Evolutionary conservation across 2,113 vertebrate genomes (phyloP), one percentile per base, ranked within the genome.

Genomic region (Poeciliopsis occidentalis): DNA sequence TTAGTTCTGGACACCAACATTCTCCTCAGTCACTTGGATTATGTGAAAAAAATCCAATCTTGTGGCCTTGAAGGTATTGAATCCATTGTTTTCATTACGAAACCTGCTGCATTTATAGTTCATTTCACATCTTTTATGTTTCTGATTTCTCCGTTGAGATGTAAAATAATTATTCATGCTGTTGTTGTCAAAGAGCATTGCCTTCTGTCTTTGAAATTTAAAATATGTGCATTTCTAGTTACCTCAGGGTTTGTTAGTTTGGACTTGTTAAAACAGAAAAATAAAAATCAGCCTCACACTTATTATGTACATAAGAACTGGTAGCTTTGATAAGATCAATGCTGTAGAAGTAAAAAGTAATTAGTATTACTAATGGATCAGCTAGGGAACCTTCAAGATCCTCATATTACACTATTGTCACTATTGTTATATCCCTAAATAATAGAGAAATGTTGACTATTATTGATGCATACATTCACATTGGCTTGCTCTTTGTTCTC

Each of bases 1-100:
- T 92, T 98, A 72, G 94, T 98, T 77, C 90, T 99, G 80, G 97
- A 99, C 87, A 99, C 97, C 79, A 98, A 98, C 88, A 92, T 99
- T 89, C 94, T 98, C 79, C 96, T 98, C 79, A 97, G 96, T 92
- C 96, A 99, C 86, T 93, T 98, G 78, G 95, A 95, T 65, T 97
- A 96, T 89, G 92, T 98, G 82, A 95, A 91, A 85, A 94, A 89
- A 85, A 94, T 97, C 69, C 93, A 82, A 83, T 93, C 92, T 74
- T 92, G 88, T 67, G 95, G 96, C 81, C 93, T 97, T 61, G 91
- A 94, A 95, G 96, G 97, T 98, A 87, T 64, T 83, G 60, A 8
- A 4, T 17, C 1, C 8, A 8, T 67, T 32, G 29, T 31, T 32
- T 44, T 62, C 32, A 6, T 1, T 4, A 51, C 41, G 75, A 39